These are phyloP conservation scores for Drosophila pseudotalamancana DNA, from an alignment of 2,888 invertebrate species.

Conservation along the genomic window DNA sequence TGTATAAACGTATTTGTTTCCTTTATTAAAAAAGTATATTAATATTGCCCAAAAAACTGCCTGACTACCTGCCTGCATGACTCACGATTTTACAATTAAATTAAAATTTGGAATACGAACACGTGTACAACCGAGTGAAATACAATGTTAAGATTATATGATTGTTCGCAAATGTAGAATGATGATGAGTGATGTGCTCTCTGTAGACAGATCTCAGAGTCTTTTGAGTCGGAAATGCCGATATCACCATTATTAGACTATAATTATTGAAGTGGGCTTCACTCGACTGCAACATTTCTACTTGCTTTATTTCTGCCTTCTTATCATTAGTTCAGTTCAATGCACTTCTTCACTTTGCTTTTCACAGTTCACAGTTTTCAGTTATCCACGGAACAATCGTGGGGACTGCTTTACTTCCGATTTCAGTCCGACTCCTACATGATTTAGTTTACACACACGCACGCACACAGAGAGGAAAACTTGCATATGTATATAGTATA, in stretches of 20 bases:
- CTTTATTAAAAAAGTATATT: background rate
- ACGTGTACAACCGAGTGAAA: too few species aligned
- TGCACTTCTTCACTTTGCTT: constrained; percentile 47
- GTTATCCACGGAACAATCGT: constrained; percentile 45
- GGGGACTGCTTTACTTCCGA: constrained; percentile 61
- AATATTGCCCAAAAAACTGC: background rate
- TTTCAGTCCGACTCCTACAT: constrained; percentile 54
- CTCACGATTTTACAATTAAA: too few species aligned
- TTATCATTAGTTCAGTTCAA: constrained; percentile 53
- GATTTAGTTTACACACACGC: constrained; percentile 40
- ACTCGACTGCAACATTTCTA: background rate
- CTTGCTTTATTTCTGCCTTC: constrained; percentile 19
- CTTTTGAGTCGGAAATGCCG: background rate
- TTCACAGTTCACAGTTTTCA: too few species aligned
- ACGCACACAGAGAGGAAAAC: background rate
- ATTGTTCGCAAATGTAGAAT: too few species aligned
- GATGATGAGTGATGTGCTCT: too few species aligned
- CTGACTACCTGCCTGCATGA: too few species aligned
- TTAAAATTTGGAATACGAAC: too few species aligned
- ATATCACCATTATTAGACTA: too few species aligned
- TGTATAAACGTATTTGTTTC: background rate
- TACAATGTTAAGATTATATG: too few species aligned
- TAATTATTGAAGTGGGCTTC: too few species aligned
- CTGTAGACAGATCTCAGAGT: too few species aligned
- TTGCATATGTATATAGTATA: constrained; percentile 8